A percentile compares a stretch with the other conserved stretches of the same genome.
Evolutionary conservation across 2,888 invertebrate genomes (phyloP).

Genomic region (Acleris literana): DNA sequence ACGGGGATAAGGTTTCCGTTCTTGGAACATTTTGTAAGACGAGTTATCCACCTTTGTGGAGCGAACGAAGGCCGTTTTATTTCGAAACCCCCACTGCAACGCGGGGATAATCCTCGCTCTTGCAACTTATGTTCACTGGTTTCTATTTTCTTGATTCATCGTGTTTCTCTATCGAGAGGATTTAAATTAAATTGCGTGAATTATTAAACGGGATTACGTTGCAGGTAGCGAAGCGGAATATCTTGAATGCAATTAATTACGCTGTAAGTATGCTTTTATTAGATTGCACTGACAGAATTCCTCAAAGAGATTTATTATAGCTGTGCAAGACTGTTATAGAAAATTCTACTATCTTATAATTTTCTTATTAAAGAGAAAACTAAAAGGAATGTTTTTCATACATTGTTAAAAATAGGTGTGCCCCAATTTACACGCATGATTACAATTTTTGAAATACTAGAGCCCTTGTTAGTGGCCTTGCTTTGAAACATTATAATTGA

Average conservation of each 20-base stretch:
- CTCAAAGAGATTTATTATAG: too few relatives aligned
- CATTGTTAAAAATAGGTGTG: too few relatives aligned
- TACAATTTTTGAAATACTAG: too few relatives aligned
- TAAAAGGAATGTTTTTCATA: too few relatives aligned
- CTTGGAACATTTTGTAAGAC: slow-evolving; percentile 31
- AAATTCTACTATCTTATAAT: too few relatives aligned
- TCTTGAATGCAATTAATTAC: slow-evolving; percentile 11
- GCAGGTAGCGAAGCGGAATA: not conserved
- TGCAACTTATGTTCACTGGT: slow-evolving; percentile 26
- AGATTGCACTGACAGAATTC: not conserved
- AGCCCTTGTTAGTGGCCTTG: too few relatives aligned
- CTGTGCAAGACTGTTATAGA: too few relatives aligned
- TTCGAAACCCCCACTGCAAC: slow-evolving; percentile 29
- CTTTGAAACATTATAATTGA: too few relatives aligned
- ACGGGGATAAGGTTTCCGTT: slow-evolving; percentile 26
- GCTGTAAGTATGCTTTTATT: slow-evolving; percentile 1
- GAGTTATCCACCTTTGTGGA: slow-evolving; percentile 34
- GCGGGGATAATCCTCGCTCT: slow-evolving; percentile 30
- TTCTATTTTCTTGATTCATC: slow-evolving; percentile 29
- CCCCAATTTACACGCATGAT: too few relatives aligned
- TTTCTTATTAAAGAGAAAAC: too few relatives aligned
- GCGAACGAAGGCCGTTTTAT: slow-evolving; percentile 28
- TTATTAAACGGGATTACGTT: slow-evolving; percentile 8
- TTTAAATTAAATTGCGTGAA: slow-evolving; percentile 23
- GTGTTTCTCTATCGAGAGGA: slow-evolving; percentile 15